Evolutionary conservation across 1,140 invertebrate species (phyloP), one percentile per base, ranked within the genome.

Genomic region (Drosophila chauvacae): DNA sequence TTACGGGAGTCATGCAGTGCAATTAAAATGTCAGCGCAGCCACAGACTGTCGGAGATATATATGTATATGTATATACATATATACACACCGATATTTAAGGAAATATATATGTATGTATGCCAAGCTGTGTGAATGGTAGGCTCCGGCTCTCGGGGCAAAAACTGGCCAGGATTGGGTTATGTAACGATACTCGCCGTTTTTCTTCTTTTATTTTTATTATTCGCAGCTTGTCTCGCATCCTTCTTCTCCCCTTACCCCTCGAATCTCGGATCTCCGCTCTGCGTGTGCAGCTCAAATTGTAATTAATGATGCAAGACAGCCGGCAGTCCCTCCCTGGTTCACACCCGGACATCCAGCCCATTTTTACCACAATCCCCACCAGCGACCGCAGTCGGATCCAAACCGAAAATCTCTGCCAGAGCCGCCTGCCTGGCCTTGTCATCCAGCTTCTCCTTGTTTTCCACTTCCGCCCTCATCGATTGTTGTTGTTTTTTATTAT

Each of bases 301-400:
- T 90, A 90, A 90, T 90, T 90, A 90, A 90, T 90, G 85, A 90
- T 90, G 85, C 85, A 90, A 79, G 81, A 85, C 86, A 90, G 81
- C 69, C 72, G 73, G 64, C 66, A 51, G 45, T 20, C 3, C 66
- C 37, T 37, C 66, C 69, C 23, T 30, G 44, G 50, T 72, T 72
- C 42, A 68, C 64, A 57, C 68, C 68, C 68, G 39, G 30, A 26
- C 30, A 56, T 35, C 51, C 65, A 26, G 42, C 18, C 47, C 20
- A 51, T 51, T 26, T 55, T 53, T 47, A 61, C 65, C 45, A 53
- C 69, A 72, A 65, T 60, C 53, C 37, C 48, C 20, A 44, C 23
- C 33, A 13, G 68, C 64, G 62, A 77, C 73, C 74, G 20, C 73
- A 77, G 74, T 56, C 56, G 74, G 48, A 56, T 77, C 74, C 56